Conservation (phyloP, 2,113 vertebrate genomes). For the rabbit (Oryctolagus cuniculus) region mOryCun1.1 NC_091440.1:89282501-89283000, state of each 20-base stretch:
- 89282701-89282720: slow-evolving; percentile 94
- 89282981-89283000: slow-evolving; percentile 96
- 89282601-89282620: too few species aligned
- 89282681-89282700: slow-evolving; percentile 98
- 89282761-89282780: slow-evolving; percentile 98
- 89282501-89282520: too few species aligned
- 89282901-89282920: slow-evolving; percentile 94
- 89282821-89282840: slow-evolving; percentile 97
- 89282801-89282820: slow-evolving; percentile 98
- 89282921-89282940: slow-evolving; percentile 97
- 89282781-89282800: slow-evolving; percentile 92
- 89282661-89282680: slow-evolving; percentile 98
- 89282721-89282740: slow-evolving; percentile 96
- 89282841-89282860: slow-evolving; percentile 95
- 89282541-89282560: too few species aligned
- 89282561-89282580: too few species aligned
- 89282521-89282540: too few species aligned
- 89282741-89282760: slow-evolving; percentile 99
- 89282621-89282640: slow-evolving; percentile 93
- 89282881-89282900: slow-evolving; percentile 97
- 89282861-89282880: slow-evolving; percentile 95
- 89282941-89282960: slow-evolving; percentile 98
- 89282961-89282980: slow-evolving; percentile 98
- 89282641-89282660: slow-evolving; percentile 96
- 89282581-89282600: too few species aligned